A percentile compares a stretch with the other conserved stretches of the same genome.
phyloP scores from a whole-genome alignment of 2,113 vertebrate genomes.

The Notothenia rossii region DNA sequence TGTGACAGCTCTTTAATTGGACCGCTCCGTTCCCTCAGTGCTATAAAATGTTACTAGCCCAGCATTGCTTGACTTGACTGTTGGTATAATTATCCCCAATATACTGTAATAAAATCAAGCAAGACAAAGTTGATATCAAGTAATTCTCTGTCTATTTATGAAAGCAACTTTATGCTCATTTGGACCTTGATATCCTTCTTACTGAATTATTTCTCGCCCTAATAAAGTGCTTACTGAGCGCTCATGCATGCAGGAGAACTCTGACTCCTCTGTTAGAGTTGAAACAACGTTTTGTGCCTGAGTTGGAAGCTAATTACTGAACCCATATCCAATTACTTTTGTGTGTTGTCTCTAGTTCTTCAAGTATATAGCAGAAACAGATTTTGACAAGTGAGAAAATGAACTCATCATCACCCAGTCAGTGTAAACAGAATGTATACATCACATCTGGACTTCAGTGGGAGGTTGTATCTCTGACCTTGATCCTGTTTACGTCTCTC shows the following conservation, averaged over 20 bases:
- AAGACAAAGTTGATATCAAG: slow-evolving; percentile 52
- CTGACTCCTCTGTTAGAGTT: slow-evolving; percentile 29
- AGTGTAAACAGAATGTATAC: slow-evolving; percentile 17
- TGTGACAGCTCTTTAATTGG: slow-evolving; percentile 81
- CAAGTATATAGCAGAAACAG: slow-evolving; percentile 26
- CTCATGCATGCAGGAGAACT: slow-evolving; percentile 47
- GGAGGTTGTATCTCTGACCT: slow-evolving; percentile 48
- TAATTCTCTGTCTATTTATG: slow-evolving; percentile 37
- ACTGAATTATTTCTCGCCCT: slow-evolving; percentile 39
- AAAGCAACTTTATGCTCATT: slow-evolving; percentile 51
- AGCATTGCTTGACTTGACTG: slow-evolving; percentile 47
- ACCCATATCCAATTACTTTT: slow-evolving; percentile 57
- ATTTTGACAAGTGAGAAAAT: slow-evolving; percentile 18
- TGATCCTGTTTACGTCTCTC: slow-evolving; percentile 32
- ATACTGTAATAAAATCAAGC: slow-evolving; percentile 58
- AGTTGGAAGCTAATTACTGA: slow-evolving; percentile 52
- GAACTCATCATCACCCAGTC: slow-evolving; percentile 13
- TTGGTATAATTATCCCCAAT: slow-evolving; percentile 73
- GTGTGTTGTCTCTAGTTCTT: slow-evolving; percentile 42
- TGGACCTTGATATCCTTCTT: slow-evolving; percentile 39
- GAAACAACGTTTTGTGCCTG: slow-evolving; percentile 46
- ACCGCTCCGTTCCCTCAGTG: slow-evolving; percentile 58
- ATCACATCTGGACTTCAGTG: slow-evolving; percentile 14
- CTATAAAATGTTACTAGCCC: slow-evolving; percentile 63
- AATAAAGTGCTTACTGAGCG: slow-evolving; percentile 49